phyloP scores from a whole-genome alignment of 2,888 invertebrate genomes.

The Stenoptilia bipunctidactyla region DNA sequence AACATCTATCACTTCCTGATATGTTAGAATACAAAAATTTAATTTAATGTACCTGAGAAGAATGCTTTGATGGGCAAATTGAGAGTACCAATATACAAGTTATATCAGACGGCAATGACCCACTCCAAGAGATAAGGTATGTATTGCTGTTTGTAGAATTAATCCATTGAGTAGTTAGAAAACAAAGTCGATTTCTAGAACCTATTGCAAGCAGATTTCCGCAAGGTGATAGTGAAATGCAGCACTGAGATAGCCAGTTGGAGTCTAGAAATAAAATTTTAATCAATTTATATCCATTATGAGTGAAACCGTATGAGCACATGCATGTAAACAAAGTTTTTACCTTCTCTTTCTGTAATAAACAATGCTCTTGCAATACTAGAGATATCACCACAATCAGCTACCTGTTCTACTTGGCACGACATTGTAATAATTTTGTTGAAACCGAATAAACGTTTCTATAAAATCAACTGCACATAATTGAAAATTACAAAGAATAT shows the following conservation, averaged over 20 bases:
- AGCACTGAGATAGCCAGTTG: slow-evolving; percentile 55
- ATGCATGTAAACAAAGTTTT: slow-evolving; percentile 1
- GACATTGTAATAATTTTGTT: slow-evolving; percentile 22
- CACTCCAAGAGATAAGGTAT: slow-evolving; percentile 60
- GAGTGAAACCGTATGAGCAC: background rate
- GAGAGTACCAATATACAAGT: slow-evolving; percentile 42
- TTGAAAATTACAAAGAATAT: too few species aligned
- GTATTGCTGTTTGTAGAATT: slow-evolving; percentile 50
- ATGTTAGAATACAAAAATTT: too few species aligned
- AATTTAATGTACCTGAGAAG: slow-evolving; percentile 49
- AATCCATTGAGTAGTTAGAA: slow-evolving; percentile 60
- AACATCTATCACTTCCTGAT: too few species aligned
- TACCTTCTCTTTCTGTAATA: slow-evolving; percentile 63
- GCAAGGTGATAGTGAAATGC: slow-evolving; percentile 53
- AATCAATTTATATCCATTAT: background rate
- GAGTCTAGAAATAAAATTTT: slow-evolving; percentile 35
- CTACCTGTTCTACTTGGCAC: slow-evolving; percentile 75
- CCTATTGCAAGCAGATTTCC: slow-evolving; percentile 52
- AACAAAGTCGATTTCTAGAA: slow-evolving; percentile 44
- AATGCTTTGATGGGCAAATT: slow-evolving; percentile 53
- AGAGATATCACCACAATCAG: slow-evolving; percentile 72
- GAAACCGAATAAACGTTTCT: too few species aligned
- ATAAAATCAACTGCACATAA: too few species aligned
- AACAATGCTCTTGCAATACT: slow-evolving; percentile 71
- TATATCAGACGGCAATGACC: slow-evolving; percentile 49